These are phyloP conservation scores for Malacoctenus gilli DNA, from an alignment of 2,797 vertebrate species.

Conservation along the genomic window DNA sequence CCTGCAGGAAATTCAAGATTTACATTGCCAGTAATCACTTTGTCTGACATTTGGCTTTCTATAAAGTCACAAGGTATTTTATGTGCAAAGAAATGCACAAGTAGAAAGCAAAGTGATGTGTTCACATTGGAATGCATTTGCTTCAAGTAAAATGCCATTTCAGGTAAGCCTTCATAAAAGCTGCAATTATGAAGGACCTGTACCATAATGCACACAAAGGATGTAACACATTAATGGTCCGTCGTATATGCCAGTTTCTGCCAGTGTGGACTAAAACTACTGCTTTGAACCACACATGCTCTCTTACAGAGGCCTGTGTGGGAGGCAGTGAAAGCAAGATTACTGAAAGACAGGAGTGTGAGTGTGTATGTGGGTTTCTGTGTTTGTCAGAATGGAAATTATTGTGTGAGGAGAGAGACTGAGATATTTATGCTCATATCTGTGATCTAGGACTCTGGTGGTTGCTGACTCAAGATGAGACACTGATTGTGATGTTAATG, in stretches of 20 bases:
- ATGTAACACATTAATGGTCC: slow-evolving; percentile 42
- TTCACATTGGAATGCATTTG: slow-evolving; percentile 33
- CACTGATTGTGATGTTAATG: slow-evolving; percentile 48
- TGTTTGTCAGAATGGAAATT: slow-evolving; percentile 52
- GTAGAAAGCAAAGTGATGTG: slow-evolving; percentile 4
- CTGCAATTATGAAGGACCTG: slow-evolving; percentile 39
- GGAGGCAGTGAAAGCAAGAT: slow-evolving; percentile 65
- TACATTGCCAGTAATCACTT: slow-evolving; percentile 5
- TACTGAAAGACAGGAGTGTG: slow-evolving; percentile 43
- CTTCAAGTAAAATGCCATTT: slow-evolving; percentile 48
- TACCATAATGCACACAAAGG: slow-evolving; percentile 26
- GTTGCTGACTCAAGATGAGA: slow-evolving; percentile 52
- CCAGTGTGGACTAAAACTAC: slow-evolving; percentile 47
- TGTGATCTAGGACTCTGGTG: slow-evolving; percentile 37
- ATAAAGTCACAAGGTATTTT: not conserved
- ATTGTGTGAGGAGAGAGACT: slow-evolving; percentile 41
- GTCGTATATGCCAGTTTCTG: slow-evolving; percentile 44
- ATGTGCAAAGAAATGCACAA: not conserved
- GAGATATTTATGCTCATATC: slow-evolving; percentile 48
- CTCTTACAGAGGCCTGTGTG: slow-evolving; percentile 72
- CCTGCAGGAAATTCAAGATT: slow-evolving; percentile 20
- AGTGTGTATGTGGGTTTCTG: slow-evolving; percentile 50
- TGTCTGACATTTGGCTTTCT: not conserved
- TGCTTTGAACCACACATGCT: slow-evolving; percentile 63
- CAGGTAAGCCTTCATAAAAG: slow-evolving; percentile 31